Evolutionary conservation across 2,797 vertebrate genomes (phyloP).

Genomic region (Chelmon rostratus): DNA sequence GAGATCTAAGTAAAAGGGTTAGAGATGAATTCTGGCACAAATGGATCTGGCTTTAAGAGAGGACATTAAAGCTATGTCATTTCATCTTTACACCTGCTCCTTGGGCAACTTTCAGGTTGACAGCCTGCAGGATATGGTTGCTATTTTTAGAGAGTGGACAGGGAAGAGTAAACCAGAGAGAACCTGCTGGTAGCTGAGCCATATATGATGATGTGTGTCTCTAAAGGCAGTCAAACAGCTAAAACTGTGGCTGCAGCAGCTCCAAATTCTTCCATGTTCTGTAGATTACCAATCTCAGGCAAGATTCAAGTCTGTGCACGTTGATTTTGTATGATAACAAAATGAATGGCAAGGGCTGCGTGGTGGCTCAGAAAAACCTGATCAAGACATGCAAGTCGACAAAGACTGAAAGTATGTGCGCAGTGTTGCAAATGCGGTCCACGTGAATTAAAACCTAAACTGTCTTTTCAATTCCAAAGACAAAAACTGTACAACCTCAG

Average conservation of each 20-base stretch:
- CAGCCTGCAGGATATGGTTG: slow-evolving; percentile 49
- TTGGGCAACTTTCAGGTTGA: slow-evolving; percentile 60
- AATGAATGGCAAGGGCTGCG: neutral
- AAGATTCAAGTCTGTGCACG: neutral
- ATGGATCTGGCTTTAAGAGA: slow-evolving; percentile 32
- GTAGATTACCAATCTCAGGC: neutral
- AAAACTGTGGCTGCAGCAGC: neutral
- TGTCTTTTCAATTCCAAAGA: neutral
- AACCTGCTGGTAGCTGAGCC: slow-evolving; percentile 28
- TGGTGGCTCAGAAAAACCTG: neutral
- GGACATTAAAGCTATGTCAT: slow-evolving; percentile 64
- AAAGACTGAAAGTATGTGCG: neutral
- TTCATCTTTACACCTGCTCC: slow-evolving; percentile 78
- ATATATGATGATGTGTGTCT: slow-evolving; percentile 15
- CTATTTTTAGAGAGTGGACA: slow-evolving; percentile 69
- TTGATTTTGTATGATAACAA: neutral
- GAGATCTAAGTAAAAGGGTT: slow-evolving; percentile 16
- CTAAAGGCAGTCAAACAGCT: slow-evolving; percentile 4
- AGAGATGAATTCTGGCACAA: slow-evolving; percentile 5
- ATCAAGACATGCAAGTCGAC: neutral
- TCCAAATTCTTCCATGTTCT: neutral
- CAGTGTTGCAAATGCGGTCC: neutral
- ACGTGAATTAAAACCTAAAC: neutral
- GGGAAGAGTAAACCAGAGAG: slow-evolving; percentile 43
- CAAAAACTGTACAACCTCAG: neutral